A percentile compares a stretch with the other conserved stretches of the same genome.
phyloP scores from a whole-genome alignment of 2,113 vertebrate genomes.

The Chloropsis cyanopogon region DNA sequence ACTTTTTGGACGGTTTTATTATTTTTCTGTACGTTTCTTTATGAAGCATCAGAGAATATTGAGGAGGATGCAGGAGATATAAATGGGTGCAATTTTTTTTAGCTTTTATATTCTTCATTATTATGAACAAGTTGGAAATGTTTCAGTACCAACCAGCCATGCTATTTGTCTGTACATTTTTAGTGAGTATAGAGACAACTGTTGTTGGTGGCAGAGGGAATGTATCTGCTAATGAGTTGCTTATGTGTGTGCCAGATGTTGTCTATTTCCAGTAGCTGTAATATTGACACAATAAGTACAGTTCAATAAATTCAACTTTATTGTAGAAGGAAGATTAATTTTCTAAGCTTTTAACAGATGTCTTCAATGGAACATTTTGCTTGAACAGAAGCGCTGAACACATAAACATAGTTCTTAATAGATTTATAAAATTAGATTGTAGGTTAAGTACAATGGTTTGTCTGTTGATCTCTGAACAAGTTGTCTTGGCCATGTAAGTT shows the following conservation, averaged over 20 bases:
- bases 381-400: background rate
- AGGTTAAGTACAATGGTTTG: background rate
- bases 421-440: background rate
- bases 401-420: background rate
- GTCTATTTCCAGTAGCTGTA: constrained; percentile 52
- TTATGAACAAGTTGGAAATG: background rate
- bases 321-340: constrained; percentile 34
- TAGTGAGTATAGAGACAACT: background rate
- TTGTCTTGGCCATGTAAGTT: background rate
- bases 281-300: constrained; percentile 16
- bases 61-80: background rate
- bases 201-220: background rate
- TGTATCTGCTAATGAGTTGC: constrained; percentile 13
- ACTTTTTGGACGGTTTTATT: background rate
- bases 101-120: background rate
- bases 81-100: background rate
- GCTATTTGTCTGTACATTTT: background rate
- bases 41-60: background rate
- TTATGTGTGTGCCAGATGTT: constrained; percentile 41
- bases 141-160: background rate
- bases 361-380: constrained; percentile 37
- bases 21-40: background rate
- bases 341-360: constrained; percentile 52
- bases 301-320: constrained; percentile 23
- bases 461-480: background rate